These are phyloP conservation scores for Hartigia nigra DNA, from an alignment of 2,888 invertebrate species.

Conservation along the genomic window DNA sequence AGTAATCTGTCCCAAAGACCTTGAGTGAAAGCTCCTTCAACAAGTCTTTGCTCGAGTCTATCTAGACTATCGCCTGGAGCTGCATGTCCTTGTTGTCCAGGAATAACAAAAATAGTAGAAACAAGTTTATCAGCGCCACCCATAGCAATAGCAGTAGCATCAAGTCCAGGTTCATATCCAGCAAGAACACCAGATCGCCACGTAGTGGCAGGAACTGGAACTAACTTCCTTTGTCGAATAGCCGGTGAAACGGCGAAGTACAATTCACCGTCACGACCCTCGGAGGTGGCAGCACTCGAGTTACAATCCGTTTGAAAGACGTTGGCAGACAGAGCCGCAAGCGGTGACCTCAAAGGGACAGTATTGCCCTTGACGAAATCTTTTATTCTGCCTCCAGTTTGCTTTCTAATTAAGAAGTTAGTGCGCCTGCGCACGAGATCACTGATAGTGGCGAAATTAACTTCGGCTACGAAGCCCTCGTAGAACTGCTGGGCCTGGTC, in stretches of 20 bases:
- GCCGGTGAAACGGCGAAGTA: slow-evolving; percentile 87
- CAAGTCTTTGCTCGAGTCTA: slow-evolving; percentile 77
- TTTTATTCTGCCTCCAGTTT: slow-evolving; percentile 80
- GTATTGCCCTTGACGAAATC: slow-evolving; percentile 82
- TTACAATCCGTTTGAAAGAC: slow-evolving; percentile 89
- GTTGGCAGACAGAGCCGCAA: slow-evolving; percentile 85
- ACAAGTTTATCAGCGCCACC: slow-evolving; percentile 78
- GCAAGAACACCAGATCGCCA: slow-evolving; percentile 82
- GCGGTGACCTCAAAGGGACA: slow-evolving; percentile 78
- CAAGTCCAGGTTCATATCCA: slow-evolving; percentile 85
- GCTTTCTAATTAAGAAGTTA: slow-evolving; percentile 82
- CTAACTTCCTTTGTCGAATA: slow-evolving; percentile 80
- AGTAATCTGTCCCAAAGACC: slow-evolving; percentile 81
- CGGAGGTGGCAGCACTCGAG: slow-evolving; percentile 77
- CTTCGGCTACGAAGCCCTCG: slow-evolving; percentile 87
- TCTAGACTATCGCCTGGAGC: slow-evolving; percentile 84
- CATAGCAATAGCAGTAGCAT: slow-evolving; percentile 85
- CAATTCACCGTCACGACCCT: slow-evolving; percentile 86
- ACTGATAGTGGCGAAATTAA: slow-evolving; percentile 84
- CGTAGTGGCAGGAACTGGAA: slow-evolving; percentile 86
- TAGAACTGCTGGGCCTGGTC: slow-evolving; percentile 89
- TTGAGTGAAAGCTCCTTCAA: slow-evolving; percentile 74
- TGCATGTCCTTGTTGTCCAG: slow-evolving; percentile 85
- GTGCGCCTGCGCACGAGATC: slow-evolving; percentile 85
- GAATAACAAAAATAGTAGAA: slow-evolving; percentile 85